Evolutionary conservation across 2,797 vertebrate species (phyloP).

Genomic region (Paguma larvata): DNA sequence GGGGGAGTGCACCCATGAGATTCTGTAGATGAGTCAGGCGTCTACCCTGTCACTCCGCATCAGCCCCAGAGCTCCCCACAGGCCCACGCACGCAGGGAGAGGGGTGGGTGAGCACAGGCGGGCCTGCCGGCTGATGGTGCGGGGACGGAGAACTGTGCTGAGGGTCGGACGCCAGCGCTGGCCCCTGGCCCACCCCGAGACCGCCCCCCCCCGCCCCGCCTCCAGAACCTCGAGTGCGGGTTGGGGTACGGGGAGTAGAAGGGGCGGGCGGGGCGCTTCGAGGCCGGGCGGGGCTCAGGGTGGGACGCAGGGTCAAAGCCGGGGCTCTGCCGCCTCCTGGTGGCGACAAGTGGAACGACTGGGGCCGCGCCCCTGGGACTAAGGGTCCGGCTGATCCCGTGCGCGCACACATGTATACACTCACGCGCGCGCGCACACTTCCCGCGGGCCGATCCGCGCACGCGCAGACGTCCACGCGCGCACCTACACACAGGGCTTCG

Average conservation of each 20-base stretch:
- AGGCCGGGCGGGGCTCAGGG: neutral
- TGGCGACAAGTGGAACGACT: neutral
- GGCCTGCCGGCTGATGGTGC: neutral
- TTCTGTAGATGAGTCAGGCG: neutral
- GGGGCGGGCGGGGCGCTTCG: accelerated
- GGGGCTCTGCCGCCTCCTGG: slow-evolving; percentile 68
- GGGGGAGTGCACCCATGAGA: neutral
- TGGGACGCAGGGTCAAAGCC: neutral
- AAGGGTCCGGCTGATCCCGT: accelerated
- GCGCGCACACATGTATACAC: neutral
- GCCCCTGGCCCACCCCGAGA: accelerated
- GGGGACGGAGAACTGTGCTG: neutral
- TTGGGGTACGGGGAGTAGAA: neutral
- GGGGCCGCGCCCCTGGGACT: neutral
- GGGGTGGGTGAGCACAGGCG: too few species aligned
- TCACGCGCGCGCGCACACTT: neutral
- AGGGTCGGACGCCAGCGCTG: neutral
- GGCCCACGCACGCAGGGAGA: accelerated
- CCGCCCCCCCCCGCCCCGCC: too few species aligned
- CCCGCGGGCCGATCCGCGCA: too few species aligned
- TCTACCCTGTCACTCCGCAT: neutral
- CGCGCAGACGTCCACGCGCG: neutral
- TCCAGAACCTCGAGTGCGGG: too few species aligned
- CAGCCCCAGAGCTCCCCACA: neutral
- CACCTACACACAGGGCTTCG: neutral